A percentile compares a stretch with the other conserved stretches of the same genome.
Evolutionary conservation across 2,888 invertebrate genomes (phyloP).

Genomic region (Ceraclea dissimilis): DNA sequence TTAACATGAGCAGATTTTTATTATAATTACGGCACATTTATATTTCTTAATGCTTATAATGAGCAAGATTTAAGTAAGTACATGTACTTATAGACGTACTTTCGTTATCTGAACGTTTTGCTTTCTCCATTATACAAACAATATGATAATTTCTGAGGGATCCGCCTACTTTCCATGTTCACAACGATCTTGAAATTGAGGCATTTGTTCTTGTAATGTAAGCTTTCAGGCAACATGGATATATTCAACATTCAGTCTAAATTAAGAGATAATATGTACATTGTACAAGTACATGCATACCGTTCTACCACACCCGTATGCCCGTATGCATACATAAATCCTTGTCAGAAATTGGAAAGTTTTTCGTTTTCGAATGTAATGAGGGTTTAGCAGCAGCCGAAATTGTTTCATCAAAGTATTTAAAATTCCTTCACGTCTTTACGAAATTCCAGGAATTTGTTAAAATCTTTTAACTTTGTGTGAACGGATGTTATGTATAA

Average conservation of each 20-base stretch:
- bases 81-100: no score
- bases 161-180: not conserved
- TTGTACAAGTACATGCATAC: not conserved
- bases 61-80: no score
- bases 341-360: not conserved
- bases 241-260: not conserved
- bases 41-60: no score
- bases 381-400: not conserved
- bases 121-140: constrained; percentile 1
- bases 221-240: not conserved
- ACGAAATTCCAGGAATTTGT: constrained; percentile 7
- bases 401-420: constrained; percentile 8
- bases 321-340: no score
- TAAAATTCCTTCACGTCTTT: not conserved
- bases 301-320: no score
- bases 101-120: not conserved
- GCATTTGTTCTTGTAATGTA: not conserved
- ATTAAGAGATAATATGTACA: not conserved
- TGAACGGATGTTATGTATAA: constrained; percentile 8
- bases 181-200: not conserved
- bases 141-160: not conserved
- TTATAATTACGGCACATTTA: not conserved
- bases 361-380: not conserved
- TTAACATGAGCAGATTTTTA: not conserved
- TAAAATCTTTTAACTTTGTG: constrained; percentile 11